Conservation (phyloP, 30 jellyfish, hydroid and myxozoan species). For the Sanderia malayensis region DNA sequence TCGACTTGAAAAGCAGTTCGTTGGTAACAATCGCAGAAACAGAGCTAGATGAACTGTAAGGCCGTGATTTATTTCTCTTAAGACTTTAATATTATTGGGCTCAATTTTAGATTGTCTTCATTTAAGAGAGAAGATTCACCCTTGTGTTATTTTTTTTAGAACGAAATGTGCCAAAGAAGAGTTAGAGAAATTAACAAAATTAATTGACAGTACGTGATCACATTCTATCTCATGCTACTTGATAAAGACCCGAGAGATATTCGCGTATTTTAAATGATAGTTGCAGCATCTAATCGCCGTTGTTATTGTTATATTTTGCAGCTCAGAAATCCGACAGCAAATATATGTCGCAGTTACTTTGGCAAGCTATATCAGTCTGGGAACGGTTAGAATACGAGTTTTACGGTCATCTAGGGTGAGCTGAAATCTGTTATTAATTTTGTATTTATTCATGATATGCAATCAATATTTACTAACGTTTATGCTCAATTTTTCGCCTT, state of each 20-base stretch:
- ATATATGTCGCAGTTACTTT: slow-evolving; percentile 21
- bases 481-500: too few relatives aligned
- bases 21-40: slow-evolving; percentile 37
- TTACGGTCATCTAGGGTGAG: slow-evolving; percentile 46
- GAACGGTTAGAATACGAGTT: slow-evolving; percentile 36
- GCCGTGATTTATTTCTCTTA: background rate
- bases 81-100: background rate
- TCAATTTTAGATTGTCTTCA: background rate
- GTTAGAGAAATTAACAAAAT: slow-evolving; percentile 8
- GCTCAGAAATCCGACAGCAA: slow-evolving; percentile 26
- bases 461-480: background rate
- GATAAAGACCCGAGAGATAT: background rate
- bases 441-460: too few relatives aligned
- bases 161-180: slow-evolving; percentile 12
- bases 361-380: slow-evolving; percentile 32
- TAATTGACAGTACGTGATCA: slow-evolving; percentile 9
- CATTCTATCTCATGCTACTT: background rate
- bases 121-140: background rate
- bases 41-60: slow-evolving; percentile 40
- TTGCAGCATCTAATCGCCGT: too few relatives aligned
- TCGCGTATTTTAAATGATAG: too few relatives aligned
- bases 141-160: background rate
- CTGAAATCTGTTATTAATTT: too few relatives aligned
- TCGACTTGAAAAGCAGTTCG: slow-evolving; percentile 36
- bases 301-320: too few relatives aligned